phyloP scores from a whole-genome alignment of 2,888 invertebrate genomes.

The Torymus auratus region DNA sequence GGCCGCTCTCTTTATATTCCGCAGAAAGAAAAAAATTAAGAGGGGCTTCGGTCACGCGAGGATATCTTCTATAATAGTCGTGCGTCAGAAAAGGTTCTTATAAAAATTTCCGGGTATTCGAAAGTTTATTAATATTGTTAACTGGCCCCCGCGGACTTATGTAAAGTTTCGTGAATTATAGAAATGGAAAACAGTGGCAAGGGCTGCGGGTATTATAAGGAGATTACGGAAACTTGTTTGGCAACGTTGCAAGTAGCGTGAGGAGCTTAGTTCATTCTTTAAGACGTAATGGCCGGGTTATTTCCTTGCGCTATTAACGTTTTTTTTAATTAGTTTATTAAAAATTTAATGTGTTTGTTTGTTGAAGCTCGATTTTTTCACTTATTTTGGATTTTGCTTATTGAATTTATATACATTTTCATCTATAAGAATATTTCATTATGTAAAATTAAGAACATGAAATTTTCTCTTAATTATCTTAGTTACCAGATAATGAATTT shows the following conservation, averaged over 20 bases:
- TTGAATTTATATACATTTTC: too few relatives aligned
- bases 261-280: slow-evolving; percentile 14
- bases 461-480: too few relatives aligned
- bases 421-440: too few relatives aligned
- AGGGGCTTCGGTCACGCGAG: too few relatives aligned
- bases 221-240: slow-evolving; percentile 41
- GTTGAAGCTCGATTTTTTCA: too few relatives aligned
- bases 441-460: too few relatives aligned
- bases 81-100: background rate
- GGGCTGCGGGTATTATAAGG: slow-evolving; percentile 16
- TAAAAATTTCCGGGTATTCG: background rate
- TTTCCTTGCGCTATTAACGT: slow-evolving; percentile 13
- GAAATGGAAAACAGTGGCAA: slow-evolving; percentile 12
- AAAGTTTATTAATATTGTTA: slow-evolving; percentile 9
- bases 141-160: background rate
- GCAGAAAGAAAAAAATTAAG: too few relatives aligned
- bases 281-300: background rate
- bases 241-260: slow-evolving; percentile 14
- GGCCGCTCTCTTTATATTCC: too few relatives aligned
- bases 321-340: background rate
- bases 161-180: slow-evolving; percentile 10
- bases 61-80: too few relatives aligned
- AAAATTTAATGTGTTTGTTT: background rate
- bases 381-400: too few relatives aligned
- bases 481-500: too few relatives aligned